Base-by-base conservation (phyloP, 2,113 vertebrate genomes). In the Capra hircus region DNA sequence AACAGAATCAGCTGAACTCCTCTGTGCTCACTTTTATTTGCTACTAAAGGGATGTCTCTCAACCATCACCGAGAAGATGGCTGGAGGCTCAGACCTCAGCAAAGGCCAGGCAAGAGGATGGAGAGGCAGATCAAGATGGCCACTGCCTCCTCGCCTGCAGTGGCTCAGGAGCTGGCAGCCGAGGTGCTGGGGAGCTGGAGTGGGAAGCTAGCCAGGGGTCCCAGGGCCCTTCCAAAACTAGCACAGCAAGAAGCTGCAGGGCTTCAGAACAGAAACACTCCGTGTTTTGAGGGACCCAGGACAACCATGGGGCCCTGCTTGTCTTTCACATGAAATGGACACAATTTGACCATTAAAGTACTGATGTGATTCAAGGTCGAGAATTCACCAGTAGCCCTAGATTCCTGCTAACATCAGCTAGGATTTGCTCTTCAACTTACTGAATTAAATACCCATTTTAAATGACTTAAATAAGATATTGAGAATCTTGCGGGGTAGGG, bases 401-500 rank as follows among this genome's bases (percentile, higher is more conserved):
- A 9, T 71, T 50, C 84, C 19, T 43, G 67, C 21, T 27, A 36
- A 59, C 25, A 25, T 33, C 40, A 33, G 11, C 60, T 23, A 77
- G 55, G 9, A 0, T 28, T 33, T 30, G 21, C 55, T 45, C 28
- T 48, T 11, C 82, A 27, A 12, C 45, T 53, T 33, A 80, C 2
- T 40, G 62, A 77, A 59, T 13, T 50, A 84, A 86, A 77, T 5
- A 17, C 3, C 67, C n/a, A 82, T 16, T 52, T 55, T 50, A 67
- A 33, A 45, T 23, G 52, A 27, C 3, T 15, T 45, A 50, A 71
- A 77, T 53, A 60, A 93, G 28, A 71, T 0, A 67, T 0, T 57
- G 59, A 74, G 80, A 15, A 33, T 5, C 50, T 21, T 8, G 2
- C 4, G 0, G 12, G 62, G 15, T 4, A 3, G 10, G 1, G 30